These are phyloP conservation scores for Dermatemys mawii DNA, from an alignment of 2,113 vertebrate genomes.

Conservation along the genomic window DNA sequence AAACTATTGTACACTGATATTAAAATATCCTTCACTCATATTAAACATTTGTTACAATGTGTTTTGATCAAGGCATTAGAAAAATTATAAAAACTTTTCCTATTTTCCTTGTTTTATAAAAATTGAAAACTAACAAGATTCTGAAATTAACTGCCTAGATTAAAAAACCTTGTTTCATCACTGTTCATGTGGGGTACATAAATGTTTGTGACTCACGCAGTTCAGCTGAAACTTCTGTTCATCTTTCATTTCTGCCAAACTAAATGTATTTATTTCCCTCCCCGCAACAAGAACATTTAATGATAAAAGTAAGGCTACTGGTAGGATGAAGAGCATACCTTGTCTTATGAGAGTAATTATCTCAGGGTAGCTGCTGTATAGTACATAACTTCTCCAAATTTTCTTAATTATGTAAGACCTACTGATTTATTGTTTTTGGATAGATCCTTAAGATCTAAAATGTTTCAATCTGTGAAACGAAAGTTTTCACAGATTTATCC, in stretches of 20 bases:
- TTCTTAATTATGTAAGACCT: constrained; percentile 23
- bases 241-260: neutral
- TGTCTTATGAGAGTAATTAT: neutral
- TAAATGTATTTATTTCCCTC: neutral
- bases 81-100: constrained; percentile 51
- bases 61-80: constrained; percentile 70
- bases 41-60: constrained; percentile 52
- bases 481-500: neutral
- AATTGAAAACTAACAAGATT: neutral
- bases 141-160: constrained; percentile 34
- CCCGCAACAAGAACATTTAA: neutral
- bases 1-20: constrained; percentile 33
- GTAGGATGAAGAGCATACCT: neutral
- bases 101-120: constrained; percentile 33
- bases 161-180: constrained; percentile 24
- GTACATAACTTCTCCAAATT: neutral
- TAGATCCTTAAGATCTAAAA: constrained; percentile 37
- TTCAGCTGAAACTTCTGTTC: neutral
- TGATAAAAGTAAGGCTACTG: constrained; percentile 44
- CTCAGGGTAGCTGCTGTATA: neutral
- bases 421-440: constrained; percentile 26
- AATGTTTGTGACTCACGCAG: neutral
- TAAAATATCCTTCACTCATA: constrained; percentile 35
- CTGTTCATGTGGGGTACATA: constrained; percentile 16
- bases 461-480: constrained; percentile 19